Percentiles rank a stretch among this genome's conserved stretches.
phyloP scores from a whole-genome alignment of 1,140 invertebrate species.

The Drosophila lini region DNA sequence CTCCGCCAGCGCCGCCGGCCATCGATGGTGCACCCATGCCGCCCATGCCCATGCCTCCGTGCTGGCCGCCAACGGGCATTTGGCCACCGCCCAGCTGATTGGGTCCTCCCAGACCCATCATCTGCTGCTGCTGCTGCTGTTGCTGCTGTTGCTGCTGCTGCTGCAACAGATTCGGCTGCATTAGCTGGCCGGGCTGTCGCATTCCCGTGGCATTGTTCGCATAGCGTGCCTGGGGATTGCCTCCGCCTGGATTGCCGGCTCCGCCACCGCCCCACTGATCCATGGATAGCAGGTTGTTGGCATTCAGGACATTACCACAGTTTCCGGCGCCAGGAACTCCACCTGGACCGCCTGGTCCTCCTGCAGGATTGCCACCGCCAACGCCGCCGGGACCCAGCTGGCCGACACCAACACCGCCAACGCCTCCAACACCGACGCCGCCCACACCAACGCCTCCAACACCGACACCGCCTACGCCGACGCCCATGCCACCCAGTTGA shows the following conservation, averaged over 20 bases:
- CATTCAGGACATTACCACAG: constrained; percentile 64
- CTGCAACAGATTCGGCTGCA: constrained; percentile 76
- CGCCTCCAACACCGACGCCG: constrained; percentile 33
- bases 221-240: constrained; percentile 59
- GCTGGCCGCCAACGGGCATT: constrained; percentile 65
- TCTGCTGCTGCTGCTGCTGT: constrained; percentile 81
- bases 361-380: constrained; percentile 52
- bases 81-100: constrained; percentile 78
- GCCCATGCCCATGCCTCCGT: constrained; percentile 60
- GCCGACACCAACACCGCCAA: constrained; percentile 44
- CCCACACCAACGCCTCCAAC: constrained; percentile 44
- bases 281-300: constrained; percentile 87
- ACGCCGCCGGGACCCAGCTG: constrained; percentile 22
- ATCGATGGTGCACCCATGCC: constrained; percentile 65
- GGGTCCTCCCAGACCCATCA: constrained; percentile 68
- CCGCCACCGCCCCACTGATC: constrained; percentile 87
- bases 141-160: constrained; percentile 83
- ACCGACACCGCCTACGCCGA: constrained; percentile 51
- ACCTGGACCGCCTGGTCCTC: constrained; percentile 37
- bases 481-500: constrained; percentile 67
- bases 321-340: constrained; percentile 48
- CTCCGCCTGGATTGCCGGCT: constrained; percentile 30
- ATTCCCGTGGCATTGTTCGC: constrained; percentile 75
- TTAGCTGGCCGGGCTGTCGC: constrained; percentile 84
- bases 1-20: constrained; percentile 54